A percentile compares a stretch with the other conserved stretches of the same genome.
phyloP scores from a whole-genome alignment of 2,797 vertebrate genomes.

The Steatocranus sp. region DNA sequence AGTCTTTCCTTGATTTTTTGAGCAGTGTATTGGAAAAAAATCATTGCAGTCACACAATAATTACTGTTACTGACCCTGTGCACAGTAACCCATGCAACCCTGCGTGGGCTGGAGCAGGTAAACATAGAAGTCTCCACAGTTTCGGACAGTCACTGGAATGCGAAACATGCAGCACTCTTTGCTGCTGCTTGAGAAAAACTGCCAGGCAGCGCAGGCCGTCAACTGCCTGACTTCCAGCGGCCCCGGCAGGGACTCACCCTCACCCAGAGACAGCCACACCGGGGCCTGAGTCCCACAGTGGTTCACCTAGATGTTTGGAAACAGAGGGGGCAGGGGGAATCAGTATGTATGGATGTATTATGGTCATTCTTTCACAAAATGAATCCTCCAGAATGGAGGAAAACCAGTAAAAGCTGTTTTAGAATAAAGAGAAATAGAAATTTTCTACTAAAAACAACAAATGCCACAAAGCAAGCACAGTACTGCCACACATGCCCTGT shows the following conservation, averaged over 20 bases:
- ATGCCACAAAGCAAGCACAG: neutral
- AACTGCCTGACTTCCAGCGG: constrained; percentile 80
- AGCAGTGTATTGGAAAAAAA: neutral
- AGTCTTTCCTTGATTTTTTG: neutral
- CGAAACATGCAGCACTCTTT: constrained; percentile 89
- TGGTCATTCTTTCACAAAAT: neutral
- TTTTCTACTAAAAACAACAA: neutral
- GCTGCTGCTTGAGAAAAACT: constrained; percentile 75
- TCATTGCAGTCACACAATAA: neutral
- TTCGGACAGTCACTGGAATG: constrained; percentile 85
- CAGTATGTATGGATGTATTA: neutral
- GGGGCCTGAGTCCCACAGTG: constrained; percentile 90
- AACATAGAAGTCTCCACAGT: constrained; percentile 87
- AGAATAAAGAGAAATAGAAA: neutral
- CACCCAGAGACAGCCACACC: constrained; percentile 84
- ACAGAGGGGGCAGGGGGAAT: accelerated
- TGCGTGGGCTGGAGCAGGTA: constrained; percentile 90
- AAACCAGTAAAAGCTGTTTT: neutral
- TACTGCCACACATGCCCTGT: neutral
- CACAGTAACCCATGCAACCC: constrained; percentile 92
- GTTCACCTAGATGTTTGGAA: constrained; percentile 76
- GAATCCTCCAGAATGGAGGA: accelerated
- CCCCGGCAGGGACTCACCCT: constrained; percentile 79
- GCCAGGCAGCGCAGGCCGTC: constrained; percentile 88
- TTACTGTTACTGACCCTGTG: constrained; percentile 74